phyloP scores from a whole-genome alignment of 2,888 invertebrate genomes.

The Tetrapedia diversipes region DNA sequence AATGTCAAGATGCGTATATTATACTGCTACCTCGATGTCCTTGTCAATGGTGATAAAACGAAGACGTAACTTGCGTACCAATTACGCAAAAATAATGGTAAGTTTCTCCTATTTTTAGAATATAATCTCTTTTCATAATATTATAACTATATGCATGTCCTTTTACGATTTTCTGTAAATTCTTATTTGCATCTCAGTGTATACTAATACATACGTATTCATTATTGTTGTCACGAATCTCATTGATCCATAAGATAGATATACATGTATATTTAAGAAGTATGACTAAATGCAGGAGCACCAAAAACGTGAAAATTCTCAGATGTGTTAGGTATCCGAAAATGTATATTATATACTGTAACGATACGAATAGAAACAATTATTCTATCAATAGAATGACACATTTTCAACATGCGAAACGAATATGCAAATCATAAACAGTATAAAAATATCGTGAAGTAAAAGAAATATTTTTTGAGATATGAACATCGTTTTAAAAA shows the following conservation, averaged over 20 bases:
- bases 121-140: background rate
- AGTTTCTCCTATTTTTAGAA: conserved; percentile 32
- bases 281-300: too few species aligned
- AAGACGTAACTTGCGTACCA: conserved; percentile 19
- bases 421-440: too few species aligned
- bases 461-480: too few species aligned
- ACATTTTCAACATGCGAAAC: too few species aligned
- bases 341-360: too few species aligned
- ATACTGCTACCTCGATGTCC: conserved; percentile 21
- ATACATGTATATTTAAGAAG: too few species aligned
- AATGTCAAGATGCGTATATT: conserved; percentile 13
- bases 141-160: conserved; percentile 24
- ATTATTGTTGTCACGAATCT: background rate
- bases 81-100: conserved; percentile 29
- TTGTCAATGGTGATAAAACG: conserved; percentile 12
- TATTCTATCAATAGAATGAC: too few species aligned
- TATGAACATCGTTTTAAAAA: too few species aligned
- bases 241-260: background rate
- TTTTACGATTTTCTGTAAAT: conserved; percentile 4
- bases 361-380: too few species aligned
- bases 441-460: too few species aligned
- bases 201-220: background rate
- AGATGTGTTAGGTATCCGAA: too few species aligned
- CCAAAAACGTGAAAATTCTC: too few species aligned
- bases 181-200: background rate